phyloP scores from a whole-genome alignment of 2,113 vertebrate species.

The mouse (Mus musculus) region DNA sequence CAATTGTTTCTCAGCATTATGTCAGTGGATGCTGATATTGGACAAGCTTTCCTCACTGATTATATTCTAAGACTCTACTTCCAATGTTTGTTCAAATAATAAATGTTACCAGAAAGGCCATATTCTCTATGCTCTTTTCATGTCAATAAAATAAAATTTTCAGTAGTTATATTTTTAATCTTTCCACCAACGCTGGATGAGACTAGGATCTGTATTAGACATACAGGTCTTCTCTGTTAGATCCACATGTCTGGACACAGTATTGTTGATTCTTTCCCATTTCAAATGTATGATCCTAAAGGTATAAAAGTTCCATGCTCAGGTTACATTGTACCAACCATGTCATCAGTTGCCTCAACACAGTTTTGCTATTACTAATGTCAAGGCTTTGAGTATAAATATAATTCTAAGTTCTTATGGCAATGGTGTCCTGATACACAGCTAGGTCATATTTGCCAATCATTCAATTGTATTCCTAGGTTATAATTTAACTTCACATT shows the following conservation, averaged over 20 bases:
- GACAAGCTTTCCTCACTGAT: background rate
- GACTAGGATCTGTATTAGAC: background rate
- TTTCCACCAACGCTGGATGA: background rate
- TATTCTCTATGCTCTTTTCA: background rate
- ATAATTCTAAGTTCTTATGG: background rate
- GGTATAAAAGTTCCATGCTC: background rate
- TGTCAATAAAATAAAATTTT: background rate
- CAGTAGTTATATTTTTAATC: background rate
- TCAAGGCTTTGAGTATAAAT: background rate
- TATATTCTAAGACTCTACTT: background rate
- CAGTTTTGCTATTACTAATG: background rate
- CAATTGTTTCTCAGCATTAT: slow-evolving; percentile 28
- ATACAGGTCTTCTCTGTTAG: background rate
- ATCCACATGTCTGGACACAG: background rate
- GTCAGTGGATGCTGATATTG: slow-evolving; percentile 7
- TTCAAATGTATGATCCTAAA: background rate
- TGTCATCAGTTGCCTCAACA: background rate
- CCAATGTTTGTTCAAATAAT: background rate
- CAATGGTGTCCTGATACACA: background rate
- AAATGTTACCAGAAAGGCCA: background rate
- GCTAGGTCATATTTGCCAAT: background rate
- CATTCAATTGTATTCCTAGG: background rate
- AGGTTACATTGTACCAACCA: background rate
- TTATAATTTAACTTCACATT: slow-evolving; percentile 20
- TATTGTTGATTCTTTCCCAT: background rate